Evolutionary conservation across 2,888 invertebrate species (phyloP).

Genomic region (Amblyjoppa proteus): DNA sequence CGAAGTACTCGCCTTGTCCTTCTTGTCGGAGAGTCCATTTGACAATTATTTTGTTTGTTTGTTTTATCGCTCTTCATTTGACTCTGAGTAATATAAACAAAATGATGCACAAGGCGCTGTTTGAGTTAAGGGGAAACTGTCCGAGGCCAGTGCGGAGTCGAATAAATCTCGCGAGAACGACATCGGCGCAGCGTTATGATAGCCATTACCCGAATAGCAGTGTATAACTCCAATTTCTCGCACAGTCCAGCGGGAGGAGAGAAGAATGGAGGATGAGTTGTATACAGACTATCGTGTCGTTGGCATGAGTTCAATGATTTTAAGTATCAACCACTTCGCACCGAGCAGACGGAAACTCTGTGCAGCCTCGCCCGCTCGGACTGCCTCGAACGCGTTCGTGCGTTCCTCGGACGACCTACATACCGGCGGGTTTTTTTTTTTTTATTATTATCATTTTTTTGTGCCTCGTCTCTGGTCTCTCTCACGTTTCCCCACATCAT

Average conservation of each 20-base stretch:
- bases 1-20: neutral
- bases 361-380: neutral
- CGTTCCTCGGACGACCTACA: slow-evolving; percentile 62
- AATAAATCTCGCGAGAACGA: slow-evolving; percentile 69
- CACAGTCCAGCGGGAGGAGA: slow-evolving; percentile 4
- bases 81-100: neutral
- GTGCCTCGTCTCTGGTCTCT: neutral
- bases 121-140: slow-evolving; percentile 45
- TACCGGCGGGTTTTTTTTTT: slow-evolving; percentile 1
- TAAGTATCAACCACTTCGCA: slow-evolving; percentile 63
- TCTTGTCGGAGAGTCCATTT: neutral
- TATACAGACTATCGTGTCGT: slow-evolving; percentile 65
- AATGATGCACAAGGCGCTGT: slow-evolving; percentile 13
- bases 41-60: neutral
- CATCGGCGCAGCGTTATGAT: slow-evolving; percentile 67
- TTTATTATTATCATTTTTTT: slow-evolving; percentile 22
- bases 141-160: slow-evolving; percentile 59
- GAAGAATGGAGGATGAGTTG: too few species aligned
- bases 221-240: slow-evolving; percentile 36
- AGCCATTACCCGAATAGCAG: slow-evolving; percentile 66
- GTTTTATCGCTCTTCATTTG: neutral
- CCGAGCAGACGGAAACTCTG: neutral
- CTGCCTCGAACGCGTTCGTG: slow-evolving; percentile 47
- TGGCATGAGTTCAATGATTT: slow-evolving; percentile 74
- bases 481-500: slow-evolving; percentile 10